Evolutionary conservation across 2,113 vertebrate genomes (phyloP).

Genomic region (Leiothrix lutea): DNA sequence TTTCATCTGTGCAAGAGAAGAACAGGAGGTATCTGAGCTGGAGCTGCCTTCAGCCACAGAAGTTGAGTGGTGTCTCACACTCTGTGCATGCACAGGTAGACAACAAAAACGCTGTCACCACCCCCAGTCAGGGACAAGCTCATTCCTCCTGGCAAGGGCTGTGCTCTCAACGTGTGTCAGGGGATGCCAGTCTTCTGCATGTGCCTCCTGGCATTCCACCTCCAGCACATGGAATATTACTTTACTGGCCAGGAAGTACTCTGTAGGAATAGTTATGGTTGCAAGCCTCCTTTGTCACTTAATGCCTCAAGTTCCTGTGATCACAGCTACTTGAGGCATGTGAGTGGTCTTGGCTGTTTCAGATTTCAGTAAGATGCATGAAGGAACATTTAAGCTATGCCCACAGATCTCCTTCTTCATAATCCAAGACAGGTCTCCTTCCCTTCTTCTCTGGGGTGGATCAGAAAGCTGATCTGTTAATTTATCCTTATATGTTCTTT

Average conservation of each 20-base stretch:
- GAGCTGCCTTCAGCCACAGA: background rate
- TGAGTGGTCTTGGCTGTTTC: background rate
- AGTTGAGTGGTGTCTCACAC: background rate
- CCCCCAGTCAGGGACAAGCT: fast-evolving
- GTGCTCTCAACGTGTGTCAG: background rate
- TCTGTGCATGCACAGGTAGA: background rate
- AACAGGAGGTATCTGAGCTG: background rate
- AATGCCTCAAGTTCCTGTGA: background rate
- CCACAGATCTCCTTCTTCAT: background rate
- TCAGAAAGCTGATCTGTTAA: background rate
- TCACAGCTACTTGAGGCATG: fast-evolving
- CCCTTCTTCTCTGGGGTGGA: background rate
- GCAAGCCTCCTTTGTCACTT: background rate
- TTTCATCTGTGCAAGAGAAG: background rate
- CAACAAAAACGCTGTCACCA: fast-evolving
- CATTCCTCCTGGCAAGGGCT: background rate
- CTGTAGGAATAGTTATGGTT: background rate
- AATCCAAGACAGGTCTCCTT: background rate
- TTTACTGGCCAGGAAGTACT: background rate
- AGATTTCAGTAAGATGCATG: background rate
- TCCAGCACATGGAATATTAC: background rate
- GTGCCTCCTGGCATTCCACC: background rate
- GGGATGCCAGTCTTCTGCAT: background rate
- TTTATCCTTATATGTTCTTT: background rate
- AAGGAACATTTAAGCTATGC: background rate